Conservation (phyloP, 2,113 vertebrate genomes). For the Macaca nemestrina region DNA sequence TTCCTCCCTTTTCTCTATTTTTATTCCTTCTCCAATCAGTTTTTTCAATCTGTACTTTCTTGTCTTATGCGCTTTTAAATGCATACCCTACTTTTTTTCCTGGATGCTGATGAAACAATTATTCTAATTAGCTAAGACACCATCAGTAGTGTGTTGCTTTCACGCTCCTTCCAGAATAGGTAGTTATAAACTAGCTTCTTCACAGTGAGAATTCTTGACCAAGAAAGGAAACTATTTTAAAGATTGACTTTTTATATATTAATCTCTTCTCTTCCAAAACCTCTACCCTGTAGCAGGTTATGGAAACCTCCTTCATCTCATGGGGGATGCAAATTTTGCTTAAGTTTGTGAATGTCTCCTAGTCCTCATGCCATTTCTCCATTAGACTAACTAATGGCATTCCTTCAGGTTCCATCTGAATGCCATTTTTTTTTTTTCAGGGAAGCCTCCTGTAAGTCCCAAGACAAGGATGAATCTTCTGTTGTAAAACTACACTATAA, state of each 20-base stretch:
- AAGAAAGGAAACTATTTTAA: conserved; percentile 16
- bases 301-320: neutral
- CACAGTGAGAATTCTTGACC: neutral
- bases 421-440: neutral
- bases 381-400: neutral
- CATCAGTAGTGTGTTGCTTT: neutral
- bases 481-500: neutral
- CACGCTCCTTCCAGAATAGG: neutral
- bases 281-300: neutral
- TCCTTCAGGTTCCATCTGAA: conserved; percentile 5
- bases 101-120: neutral
- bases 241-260: neutral
- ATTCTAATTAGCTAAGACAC: neutral
- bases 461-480: neutral
- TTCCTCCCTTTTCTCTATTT: neutral
- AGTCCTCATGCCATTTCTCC: neutral
- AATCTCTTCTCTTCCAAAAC: neutral
- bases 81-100: neutral
- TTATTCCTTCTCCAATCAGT: neutral
- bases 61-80: neutral
- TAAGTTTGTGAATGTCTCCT: neutral
- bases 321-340: neutral
- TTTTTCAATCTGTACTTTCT: neutral
- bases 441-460: neutral
- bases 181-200: neutral